Conservation (phyloP, 2,888 invertebrate genomes). For the Synergus laeviventris region DNA sequence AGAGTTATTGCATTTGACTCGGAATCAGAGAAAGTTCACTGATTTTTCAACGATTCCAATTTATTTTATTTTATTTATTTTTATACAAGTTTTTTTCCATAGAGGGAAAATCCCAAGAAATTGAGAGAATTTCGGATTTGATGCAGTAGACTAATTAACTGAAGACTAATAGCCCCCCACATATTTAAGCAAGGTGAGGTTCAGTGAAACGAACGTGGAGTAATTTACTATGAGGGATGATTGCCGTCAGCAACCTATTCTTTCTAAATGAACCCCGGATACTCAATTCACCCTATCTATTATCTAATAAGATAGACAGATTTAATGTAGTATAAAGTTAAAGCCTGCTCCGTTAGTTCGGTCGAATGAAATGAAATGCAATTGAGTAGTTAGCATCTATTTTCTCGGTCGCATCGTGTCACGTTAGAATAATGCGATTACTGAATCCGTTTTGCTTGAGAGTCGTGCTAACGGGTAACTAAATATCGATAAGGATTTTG, state of each 20-base stretch:
- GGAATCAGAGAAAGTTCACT: too few species aligned
- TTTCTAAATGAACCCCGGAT: background rate
- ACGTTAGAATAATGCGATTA: conserved; percentile 10
- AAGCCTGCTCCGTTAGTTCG: background rate
- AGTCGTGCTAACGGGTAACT: background rate
- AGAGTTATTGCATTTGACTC: too few species aligned
- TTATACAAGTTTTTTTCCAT: background rate
- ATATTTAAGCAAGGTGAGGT: background rate
- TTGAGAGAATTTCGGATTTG: conserved; percentile 2
- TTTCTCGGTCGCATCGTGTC: background rate
- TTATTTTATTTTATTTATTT: too few species aligned
- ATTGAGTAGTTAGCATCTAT: background rate
- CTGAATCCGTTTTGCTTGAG: background rate
- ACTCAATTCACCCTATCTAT: background rate
- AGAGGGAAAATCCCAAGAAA: background rate
- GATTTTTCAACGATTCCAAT: too few species aligned
- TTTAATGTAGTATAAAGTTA: background rate
- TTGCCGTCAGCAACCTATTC: background rate
- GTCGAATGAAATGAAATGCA: background rate
- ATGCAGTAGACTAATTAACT: background rate
- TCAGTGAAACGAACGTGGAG: background rate
- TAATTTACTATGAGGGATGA: background rate
- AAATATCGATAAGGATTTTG: conserved; percentile 13
- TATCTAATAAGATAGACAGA: background rate
- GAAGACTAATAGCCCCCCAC: background rate